phyloP scores from a whole-genome alignment of 1,140 invertebrate species.

The Zaprionus vittiger region DNA sequence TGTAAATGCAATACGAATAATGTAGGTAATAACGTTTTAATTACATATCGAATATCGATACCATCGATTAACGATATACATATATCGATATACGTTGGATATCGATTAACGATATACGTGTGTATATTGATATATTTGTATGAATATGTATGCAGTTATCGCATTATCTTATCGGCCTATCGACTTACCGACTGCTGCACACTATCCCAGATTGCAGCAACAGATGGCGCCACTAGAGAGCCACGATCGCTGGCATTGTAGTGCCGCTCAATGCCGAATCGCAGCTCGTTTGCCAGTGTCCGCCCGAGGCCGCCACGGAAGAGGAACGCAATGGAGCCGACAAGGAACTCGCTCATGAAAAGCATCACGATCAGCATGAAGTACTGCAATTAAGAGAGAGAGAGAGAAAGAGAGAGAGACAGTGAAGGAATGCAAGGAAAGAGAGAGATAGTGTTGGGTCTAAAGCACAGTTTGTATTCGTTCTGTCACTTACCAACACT shows the following conservation, averaged over 20 bases:
- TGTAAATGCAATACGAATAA: no score
- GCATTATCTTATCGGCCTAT: slow-evolving; percentile 74
- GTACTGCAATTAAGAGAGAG: slow-evolving; percentile 87
- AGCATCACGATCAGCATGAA: slow-evolving; percentile 92
- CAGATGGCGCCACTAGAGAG: slow-evolving; percentile 85
- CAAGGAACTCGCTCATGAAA: slow-evolving; percentile 91
- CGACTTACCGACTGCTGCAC: slow-evolving; percentile 88
- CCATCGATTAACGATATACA: neutral
- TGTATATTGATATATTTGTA: neutral
- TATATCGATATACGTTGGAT: neutral
- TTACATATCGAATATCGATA: no score
- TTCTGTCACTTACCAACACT: slow-evolving; percentile 87
- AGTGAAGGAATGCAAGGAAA: no score
- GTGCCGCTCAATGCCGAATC: slow-evolving; percentile 88
- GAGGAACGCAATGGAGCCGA: slow-evolving; percentile 91
- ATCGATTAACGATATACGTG: neutral
- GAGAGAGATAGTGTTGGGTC: neutral
- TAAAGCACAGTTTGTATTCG: neutral
- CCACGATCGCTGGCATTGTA: slow-evolving; percentile 88
- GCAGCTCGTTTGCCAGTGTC: slow-evolving; percentile 88
- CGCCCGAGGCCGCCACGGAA: slow-evolving; percentile 89
- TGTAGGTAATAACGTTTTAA: no score
- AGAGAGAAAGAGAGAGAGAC: neutral
- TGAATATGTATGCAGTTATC: neutral
- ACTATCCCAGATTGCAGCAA: slow-evolving; percentile 90